These are phyloP conservation scores for Hyaena hyaena DNA, from an alignment of 2,113 vertebrate species.

Conservation along the genomic window DNA sequence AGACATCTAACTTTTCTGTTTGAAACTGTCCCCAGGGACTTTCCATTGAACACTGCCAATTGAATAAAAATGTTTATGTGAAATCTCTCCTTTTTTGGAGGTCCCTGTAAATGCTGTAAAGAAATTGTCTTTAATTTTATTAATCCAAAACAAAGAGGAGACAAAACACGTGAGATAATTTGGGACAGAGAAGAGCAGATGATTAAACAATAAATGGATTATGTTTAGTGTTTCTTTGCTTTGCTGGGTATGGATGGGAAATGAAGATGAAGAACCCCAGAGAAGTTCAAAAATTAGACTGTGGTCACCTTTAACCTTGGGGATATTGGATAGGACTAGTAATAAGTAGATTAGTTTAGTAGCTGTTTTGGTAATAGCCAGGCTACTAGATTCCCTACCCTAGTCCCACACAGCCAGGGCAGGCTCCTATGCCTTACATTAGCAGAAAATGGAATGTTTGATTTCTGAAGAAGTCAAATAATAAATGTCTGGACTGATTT, in stretches of 20 bases:
- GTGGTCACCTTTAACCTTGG: neutral
- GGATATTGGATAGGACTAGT: accelerated
- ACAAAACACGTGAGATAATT: neutral
- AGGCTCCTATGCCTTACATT: neutral
- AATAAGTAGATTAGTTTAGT: neutral
- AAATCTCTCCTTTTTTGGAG: neutral
- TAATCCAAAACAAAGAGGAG: neutral
- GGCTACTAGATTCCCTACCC: neutral
- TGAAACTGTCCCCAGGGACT: neutral
- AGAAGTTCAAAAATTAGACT: neutral
- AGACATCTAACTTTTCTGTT: neutral
- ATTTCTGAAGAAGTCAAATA: neutral
- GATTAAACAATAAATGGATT: neutral
- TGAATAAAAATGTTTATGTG: neutral
- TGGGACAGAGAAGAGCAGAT: neutral
- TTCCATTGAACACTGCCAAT: neutral
- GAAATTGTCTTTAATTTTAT: neutral
- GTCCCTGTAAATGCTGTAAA: neutral
- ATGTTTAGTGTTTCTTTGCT: neutral
- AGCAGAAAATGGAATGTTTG: neutral
- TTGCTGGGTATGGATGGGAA: neutral
- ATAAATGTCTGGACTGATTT: neutral
- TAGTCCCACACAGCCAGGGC: neutral
- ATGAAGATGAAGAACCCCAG: neutral
- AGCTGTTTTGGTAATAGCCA: neutral